Percentiles rank a stretch among this genome's conserved stretches.
Evolutionary conservation across 1,140 invertebrate genomes (phyloP).

Genomic region (Parasteatoda tepidariorum): DNA sequence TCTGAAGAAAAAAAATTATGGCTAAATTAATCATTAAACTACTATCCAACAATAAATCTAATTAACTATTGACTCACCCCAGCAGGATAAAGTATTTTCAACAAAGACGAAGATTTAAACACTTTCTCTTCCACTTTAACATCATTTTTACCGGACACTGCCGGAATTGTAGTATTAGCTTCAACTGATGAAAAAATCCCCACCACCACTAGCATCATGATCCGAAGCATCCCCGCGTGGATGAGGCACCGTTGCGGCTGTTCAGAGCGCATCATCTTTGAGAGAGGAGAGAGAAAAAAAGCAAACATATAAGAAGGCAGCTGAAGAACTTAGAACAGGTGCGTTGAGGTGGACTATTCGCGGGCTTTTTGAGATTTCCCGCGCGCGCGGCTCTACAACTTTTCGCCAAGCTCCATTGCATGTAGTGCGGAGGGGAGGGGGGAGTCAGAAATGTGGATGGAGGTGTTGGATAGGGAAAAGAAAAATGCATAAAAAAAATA

Average conservation of each 20-base stretch:
- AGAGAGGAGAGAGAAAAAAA: background rate
- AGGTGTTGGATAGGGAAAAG: background rate
- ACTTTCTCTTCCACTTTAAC: conserved; percentile 40
- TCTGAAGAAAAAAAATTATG: too few relatives aligned
- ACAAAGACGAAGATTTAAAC: conserved; percentile 18
- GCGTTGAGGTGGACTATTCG: conserved; percentile 24
- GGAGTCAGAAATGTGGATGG: background rate
- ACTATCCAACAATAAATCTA: too few relatives aligned
- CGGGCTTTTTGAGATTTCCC: conserved; percentile 60
- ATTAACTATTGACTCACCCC: too few relatives aligned
- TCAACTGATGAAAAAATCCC: background rate
- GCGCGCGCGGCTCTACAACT: conserved; percentile 7
- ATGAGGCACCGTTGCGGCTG: background rate
- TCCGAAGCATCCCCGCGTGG: background rate
- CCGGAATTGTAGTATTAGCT: background rate
- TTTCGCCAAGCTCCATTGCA: conserved; percentile 17
- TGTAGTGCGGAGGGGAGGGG: background rate
- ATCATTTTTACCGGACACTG: background rate
- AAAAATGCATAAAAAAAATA: background rate
- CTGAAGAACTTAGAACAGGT: conserved; percentile 32
- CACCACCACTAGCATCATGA: conserved; percentile 15
- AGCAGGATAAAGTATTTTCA: conserved; percentile 33
- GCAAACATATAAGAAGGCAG: background rate
- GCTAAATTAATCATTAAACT: too few relatives aligned
- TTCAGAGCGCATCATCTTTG: background rate